Evolutionary conservation across 2,888 invertebrate species (phyloP).

Genomic region (Hartigia nigra): DNA sequence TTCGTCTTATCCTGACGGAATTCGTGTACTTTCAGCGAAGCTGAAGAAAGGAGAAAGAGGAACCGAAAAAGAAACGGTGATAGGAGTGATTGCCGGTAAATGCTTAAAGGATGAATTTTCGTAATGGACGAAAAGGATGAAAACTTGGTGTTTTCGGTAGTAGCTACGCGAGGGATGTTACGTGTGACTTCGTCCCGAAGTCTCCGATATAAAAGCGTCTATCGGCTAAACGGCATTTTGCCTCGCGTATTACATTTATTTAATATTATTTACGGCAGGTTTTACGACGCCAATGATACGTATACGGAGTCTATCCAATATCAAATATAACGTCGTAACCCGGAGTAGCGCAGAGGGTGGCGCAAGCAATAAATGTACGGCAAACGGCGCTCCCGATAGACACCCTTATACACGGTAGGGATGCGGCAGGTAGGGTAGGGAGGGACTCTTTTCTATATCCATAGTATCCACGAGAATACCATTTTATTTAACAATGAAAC

Average conservation of each 20-base stretch:
- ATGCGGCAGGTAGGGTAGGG: not conserved
- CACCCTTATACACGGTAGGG: slow-evolving; percentile 34
- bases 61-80: not conserved
- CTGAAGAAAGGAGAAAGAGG: not conserved
- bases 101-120: not conserved
- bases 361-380: slow-evolving; percentile 64
- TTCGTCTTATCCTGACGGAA: slow-evolving; percentile 26
- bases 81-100: not conserved
- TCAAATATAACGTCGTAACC: slow-evolving; percentile 66
- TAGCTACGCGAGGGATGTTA: not conserved
- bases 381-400: slow-evolving; percentile 63
- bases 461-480: not conserved
- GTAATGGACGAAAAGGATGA: not conserved
- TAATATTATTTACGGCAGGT: slow-evolving; percentile 64
- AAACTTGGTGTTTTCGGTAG: not conserved
- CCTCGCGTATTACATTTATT: slow-evolving; percentile 63
- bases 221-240: slow-evolving; percentile 58
- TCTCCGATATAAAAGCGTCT: slow-evolving; percentile 20
- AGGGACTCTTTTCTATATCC: not conserved
- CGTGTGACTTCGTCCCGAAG: not conserved
- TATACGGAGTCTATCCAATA: slow-evolving; percentile 64
- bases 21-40: not conserved
- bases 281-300: slow-evolving; percentile 65
- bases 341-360: slow-evolving; percentile 50
- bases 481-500: not conserved